Evolutionary conservation across 1,140 invertebrate genomes (phyloP).

Genomic region (Bathynomus jamesi): DNA sequence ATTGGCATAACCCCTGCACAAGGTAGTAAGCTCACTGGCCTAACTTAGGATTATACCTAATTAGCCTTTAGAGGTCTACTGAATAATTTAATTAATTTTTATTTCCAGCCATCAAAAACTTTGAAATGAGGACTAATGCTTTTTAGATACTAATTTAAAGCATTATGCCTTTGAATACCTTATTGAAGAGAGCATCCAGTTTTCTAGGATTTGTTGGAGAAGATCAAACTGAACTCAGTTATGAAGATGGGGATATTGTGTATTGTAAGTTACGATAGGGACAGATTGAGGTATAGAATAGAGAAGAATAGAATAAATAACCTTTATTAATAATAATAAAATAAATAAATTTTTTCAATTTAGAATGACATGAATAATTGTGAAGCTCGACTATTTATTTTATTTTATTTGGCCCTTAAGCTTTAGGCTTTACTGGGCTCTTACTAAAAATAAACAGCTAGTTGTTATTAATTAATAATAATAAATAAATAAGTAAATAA

Average conservation of each 20-base stretch:
- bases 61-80: no score
- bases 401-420: background rate
- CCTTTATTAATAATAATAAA: background rate
- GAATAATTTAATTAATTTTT: no score
- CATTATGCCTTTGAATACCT: slow-evolving; percentile 69
- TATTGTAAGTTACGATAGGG: slow-evolving; percentile 56
- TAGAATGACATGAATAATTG: background rate
- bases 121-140: no score
- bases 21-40: no score
- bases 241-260: slow-evolving; percentile 71
- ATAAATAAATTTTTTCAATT: background rate
- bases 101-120: no score
- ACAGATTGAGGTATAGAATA: background rate
- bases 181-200: slow-evolving; percentile 65
- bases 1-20: no score
- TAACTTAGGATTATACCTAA: no score
- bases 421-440: background rate
- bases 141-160: no score
- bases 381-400: background rate
- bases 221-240: slow-evolving; percentile 50
- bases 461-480: no score
- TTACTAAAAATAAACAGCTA: background rate
- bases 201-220: slow-evolving; percentile 63
- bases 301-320: slow-evolving; percentile 39
- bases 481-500: no score